phyloP scores from a whole-genome alignment of 2,113 vertebrate genomes.

The Siphamia tubifer region DNA sequence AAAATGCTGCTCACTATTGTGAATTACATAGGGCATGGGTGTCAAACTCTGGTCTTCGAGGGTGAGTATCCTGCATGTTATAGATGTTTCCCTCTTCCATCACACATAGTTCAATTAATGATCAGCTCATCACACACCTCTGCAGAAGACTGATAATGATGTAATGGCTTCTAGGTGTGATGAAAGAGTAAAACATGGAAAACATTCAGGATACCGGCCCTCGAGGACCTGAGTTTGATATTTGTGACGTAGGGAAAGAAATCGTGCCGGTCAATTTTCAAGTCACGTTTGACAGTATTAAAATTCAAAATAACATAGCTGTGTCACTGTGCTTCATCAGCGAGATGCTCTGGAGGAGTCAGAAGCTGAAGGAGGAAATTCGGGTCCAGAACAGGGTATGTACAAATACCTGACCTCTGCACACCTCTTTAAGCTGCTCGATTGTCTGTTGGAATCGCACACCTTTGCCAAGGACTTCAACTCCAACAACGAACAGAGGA shows the following conservation, averaged over 20 bases:
- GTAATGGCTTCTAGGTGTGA: no score
- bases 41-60: no score
- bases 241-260: no score
- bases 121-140: no score
- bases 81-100: no score
- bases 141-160: no score
- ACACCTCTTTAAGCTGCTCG: conserved; percentile 94
- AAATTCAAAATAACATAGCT: background rate
- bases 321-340: conserved; percentile 58
- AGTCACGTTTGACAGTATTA: background rate
- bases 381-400: conserved; percentile 89
- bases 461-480: conserved; percentile 96
- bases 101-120: no score
- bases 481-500: conserved; percentile 96
- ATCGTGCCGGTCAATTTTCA: background rate
- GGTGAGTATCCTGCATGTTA: no score
- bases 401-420: conserved; percentile 90
- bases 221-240: no score
- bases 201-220: no score
- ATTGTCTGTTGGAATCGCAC: conserved; percentile 96
- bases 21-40: no score
- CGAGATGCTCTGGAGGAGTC: conserved; percentile 86
- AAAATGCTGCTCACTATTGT: background rate
- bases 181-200: no score
- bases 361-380: conserved; percentile 58